Conservation (phyloP, 1,140 invertebrate species). For the Drosophila nigromelanica region DNA sequence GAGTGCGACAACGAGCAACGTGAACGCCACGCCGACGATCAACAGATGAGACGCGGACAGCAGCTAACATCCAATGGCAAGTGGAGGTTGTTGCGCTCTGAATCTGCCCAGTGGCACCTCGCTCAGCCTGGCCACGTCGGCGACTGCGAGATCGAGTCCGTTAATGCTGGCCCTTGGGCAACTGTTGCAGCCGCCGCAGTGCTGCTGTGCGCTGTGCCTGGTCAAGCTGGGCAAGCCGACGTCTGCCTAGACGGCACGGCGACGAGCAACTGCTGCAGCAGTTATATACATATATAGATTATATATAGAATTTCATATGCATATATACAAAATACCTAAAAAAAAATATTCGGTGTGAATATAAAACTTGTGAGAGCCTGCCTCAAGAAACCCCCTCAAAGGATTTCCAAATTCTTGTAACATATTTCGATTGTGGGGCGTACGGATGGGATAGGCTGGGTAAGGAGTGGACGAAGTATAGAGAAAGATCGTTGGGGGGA, state of each 20-base stretch:
- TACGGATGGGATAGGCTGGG: neutral
- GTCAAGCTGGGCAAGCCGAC: constrained; percentile 60
- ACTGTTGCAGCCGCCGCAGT: constrained; percentile 51
- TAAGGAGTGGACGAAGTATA: neutral
- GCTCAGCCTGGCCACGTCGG: constrained; percentile 45
- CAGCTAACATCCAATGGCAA: constrained; percentile 75
- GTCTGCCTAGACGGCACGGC: constrained; percentile 34
- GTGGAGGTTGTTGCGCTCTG: constrained; percentile 45
- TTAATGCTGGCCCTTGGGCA: constrained; percentile 58
- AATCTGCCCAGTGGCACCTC: constrained; percentile 55
- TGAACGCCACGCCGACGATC: constrained; percentile 67
- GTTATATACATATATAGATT: constrained; percentile 27
- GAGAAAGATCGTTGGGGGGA: neutral
- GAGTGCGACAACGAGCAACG: constrained; percentile 35
- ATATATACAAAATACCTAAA: constrained; percentile 14
- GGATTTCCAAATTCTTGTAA: constrained; percentile 22
- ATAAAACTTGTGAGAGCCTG: constrained; percentile 1
- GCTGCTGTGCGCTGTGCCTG: constrained; percentile 66
- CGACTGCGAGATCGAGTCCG: constrained; percentile 20
- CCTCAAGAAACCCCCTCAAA: constrained; percentile 1
- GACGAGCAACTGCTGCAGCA: neutral
- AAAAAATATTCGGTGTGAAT: constrained; percentile 40
- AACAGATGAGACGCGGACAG: constrained; percentile 79
- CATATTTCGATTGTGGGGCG: constrained; percentile 10
- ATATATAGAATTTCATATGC: constrained; percentile 52